Base-by-base conservation (phyloP, 2,888 invertebrate species). In the Stenoptilia bipunctidactyla region DNA sequence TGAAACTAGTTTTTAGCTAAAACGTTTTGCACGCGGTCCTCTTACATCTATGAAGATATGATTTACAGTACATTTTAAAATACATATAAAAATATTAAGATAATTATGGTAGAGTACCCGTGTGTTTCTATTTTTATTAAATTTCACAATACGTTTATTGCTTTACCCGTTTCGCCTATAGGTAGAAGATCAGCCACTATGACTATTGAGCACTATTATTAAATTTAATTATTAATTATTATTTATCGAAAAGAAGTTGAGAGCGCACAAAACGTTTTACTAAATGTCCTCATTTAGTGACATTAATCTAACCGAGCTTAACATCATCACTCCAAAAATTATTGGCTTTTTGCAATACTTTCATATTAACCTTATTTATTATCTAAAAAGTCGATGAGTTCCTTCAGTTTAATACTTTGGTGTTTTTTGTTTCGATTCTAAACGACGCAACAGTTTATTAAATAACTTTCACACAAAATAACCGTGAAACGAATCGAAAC, bases 1-100 rank as follows among this genome's bases (percentile, higher is more conserved):
- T 30, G 30, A 30, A 30, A 12, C 44, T 47, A 47, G 43, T 41
- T 27, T 44, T 47, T 50, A 65, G 65, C 65, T 71, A 76, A 74
- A 77, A 77, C 64, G 71, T 72, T 71, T 73, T 79, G 79, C 62
- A 58, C 49, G 58, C 56, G 50, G 76, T 20, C 20, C 77, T 48
- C 74, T 80, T 76, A 80, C 58, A 64, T 57, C 77, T 80, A 79
- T 80, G 69, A 65, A 79, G 80, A 83, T 82, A 82, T 82, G 80
- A 79, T 66, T 75, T 75, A 79, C 69, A 72, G 74, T 80, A 76
- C 61, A 68, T 67, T 61, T 77, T 74, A 80, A 83, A 76, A 82
- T 80, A 83, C 83, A 79, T 82, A 83, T 62, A 82, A 83, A 83
- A 83, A 83, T 83, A 83, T 76, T 66, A 77, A 66, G 72, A 66